phyloP scores from a whole-genome alignment of 2,888 invertebrate genomes.

The Limulus polyphemus region DNA sequence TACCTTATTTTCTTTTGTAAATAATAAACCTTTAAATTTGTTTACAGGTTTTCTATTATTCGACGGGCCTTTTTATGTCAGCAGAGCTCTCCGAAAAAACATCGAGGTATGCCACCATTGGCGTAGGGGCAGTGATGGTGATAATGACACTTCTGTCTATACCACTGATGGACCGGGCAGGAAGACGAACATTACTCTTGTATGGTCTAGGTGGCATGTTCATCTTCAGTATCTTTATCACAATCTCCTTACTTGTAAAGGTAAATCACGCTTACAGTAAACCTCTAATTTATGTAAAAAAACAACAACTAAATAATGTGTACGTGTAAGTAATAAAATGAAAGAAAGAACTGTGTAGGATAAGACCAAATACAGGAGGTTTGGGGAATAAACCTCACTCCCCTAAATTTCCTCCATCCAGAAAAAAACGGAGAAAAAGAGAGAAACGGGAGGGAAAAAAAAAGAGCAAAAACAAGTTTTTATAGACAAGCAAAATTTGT shows the following conservation, averaged over 20 bases:
- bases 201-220: constrained; percentile 91
- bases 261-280: constrained; percentile 43
- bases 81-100: constrained; percentile 77
- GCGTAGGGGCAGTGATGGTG: constrained; percentile 90
- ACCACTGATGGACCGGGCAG: constrained; percentile 90
- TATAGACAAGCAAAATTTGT: no score
- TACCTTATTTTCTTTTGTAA: no score
- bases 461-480: no score
- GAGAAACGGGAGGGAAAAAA: no score
- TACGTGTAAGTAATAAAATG: no score
- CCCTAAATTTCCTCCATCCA: no score
- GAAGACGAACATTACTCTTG: constrained; percentile 81
- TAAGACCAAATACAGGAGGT: no score
- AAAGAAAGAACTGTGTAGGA: no score
- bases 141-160: constrained; percentile 91
- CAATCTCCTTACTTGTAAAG: constrained; percentile 90
- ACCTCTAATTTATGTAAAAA: no score
- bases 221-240: constrained; percentile 95
- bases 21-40: background rate
- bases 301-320: no score
- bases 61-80: constrained; percentile 76
- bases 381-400: no score
- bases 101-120: constrained; percentile 92
- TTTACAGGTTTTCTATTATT: constrained; percentile 85
- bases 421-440: no score